These are phyloP conservation scores for Salvator merianae DNA, from an alignment of 2,113 vertebrate genomes.

Conservation along the genomic window DNA sequence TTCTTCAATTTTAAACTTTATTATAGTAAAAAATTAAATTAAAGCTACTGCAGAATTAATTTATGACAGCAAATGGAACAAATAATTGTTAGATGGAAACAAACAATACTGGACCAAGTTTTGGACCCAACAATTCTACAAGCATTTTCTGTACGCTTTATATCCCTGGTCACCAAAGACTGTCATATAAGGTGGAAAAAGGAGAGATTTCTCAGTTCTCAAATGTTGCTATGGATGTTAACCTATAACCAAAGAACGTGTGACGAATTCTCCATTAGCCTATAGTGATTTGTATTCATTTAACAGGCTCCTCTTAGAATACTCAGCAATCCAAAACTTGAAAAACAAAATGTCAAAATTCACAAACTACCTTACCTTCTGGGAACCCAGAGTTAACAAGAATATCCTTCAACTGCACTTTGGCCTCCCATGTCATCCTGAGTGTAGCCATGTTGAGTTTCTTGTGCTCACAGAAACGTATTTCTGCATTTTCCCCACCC, in stretches of 20 bases:
- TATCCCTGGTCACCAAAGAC: background rate
- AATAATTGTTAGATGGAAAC: background rate
- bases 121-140: background rate
- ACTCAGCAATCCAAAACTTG: constrained; percentile 1
- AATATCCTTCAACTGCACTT: constrained; percentile 97
- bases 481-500: constrained; percentile 92
- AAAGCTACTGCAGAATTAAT: constrained; percentile 33
- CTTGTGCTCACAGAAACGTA: constrained; percentile 92
- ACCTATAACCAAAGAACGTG: background rate
- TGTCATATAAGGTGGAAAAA: background rate
- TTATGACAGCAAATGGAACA: background rate
- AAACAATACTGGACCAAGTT: constrained; percentile 34
- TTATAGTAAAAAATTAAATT: constrained; percentile 42
- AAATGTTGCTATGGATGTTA: background rate
- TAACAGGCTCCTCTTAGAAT: background rate
- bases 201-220: background rate
- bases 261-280: background rate
- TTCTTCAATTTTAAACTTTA: constrained; percentile 46
- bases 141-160: background rate
- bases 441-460: constrained; percentile 93
- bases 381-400: constrained; percentile 90
- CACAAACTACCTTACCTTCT: constrained; percentile 79
- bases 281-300: background rate
- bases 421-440: constrained; percentile 98
- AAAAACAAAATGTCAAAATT: background rate